Base-by-base conservation (phyloP, 2,113 vertebrate genomes). In the Rhegmatorhina hoffmannsi region DNA sequence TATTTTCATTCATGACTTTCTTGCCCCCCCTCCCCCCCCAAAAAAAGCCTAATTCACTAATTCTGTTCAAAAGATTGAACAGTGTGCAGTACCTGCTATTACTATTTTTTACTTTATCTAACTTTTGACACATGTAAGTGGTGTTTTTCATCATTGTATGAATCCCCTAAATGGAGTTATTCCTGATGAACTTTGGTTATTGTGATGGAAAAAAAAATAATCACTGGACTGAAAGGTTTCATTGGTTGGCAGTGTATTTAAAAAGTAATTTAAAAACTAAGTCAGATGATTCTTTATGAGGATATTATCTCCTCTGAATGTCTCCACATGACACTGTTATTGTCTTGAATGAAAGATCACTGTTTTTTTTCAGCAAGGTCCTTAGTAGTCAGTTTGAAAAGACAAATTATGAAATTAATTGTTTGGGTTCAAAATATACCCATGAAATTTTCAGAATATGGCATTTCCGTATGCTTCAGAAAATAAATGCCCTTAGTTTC, bases 401-500 rank as follows among this genome's bases (percentile, higher is more conserved):
- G 56, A 38, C 43, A 81, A 87, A 50, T 13, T 36, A 52, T 72
- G 55, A 97, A 89, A 93, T 83, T 2, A 69, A 62, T 77, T 62
- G 26, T 26, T 50, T 52, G 59, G 13, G 19, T 72, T 93, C 40
- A 84, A 97, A 91, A 96, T 95, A 55, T 11, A 36, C 5, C 21
- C 33, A 90, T 6, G 92, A 73, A 82, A 74, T 66, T 92, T 94
- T 85, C 63, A 95, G 56, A 89, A 70, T 10, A 56, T 52, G 13
- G 31, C 38, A 38, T 92, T 96, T 96, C 29, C 5, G 33, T 66
- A 56, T 10, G 58, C 53, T 91, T 78, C 77, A 80, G 34, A 72
- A 89, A 93, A 92, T 6, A 84, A 90, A 78, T 38, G 55, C n/a
- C 86, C 76, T 89, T 68, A 79, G 17, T 77, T 95, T 81, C 84